Base-by-base conservation (phyloP, 2,888 invertebrate genomes). In the Polyploca ridens region DNA sequence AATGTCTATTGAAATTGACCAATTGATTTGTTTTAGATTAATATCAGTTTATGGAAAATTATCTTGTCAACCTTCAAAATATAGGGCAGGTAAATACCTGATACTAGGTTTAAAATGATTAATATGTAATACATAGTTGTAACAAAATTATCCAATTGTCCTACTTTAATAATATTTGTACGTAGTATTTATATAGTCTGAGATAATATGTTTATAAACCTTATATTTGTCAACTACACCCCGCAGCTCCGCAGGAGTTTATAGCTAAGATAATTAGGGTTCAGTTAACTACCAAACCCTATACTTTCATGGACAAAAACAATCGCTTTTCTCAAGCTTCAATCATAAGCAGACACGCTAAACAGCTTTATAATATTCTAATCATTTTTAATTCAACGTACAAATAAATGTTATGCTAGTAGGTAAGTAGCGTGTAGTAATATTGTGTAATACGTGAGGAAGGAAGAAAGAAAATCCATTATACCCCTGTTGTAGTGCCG, bases 381-480 rank as follows among this genome's bases (percentile, higher is more conserved):
- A 41, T 10, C 14, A 5, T 27, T 41, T 61, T 61, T 14, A 41
- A 41, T 54, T 44, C 14, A 27, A 61, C 61, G 61, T 27, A 44
- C n/a, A 27, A 41, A 27, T 16, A 41, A 27, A 38, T 27, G 41
- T 61, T 44, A 27, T 60, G 13, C 41, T 44, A 61, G 44, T 38
- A 41, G 19, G 69, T 67, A 72, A 75, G 68, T 74, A 70, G 83
- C 81, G 79, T 85, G 84, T 74, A 77, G 75, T 81, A 78, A 83
- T 70, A 84, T 90, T 89, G 87, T 86, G 84, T 81, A 88, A 88
- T 86, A 76, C 65, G 76, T 64, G 74, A 88, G 88, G 89, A 89
- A 90, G 90, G 89, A 90, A 90, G 89, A 84, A 80, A 78, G 89
- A 84, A 79, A 78, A 81, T 79, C 78, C 75, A 77, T 73, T 75